Base-by-base conservation (phyloP, 1,140 invertebrate species). In the Eulimnadia texana region DNA sequence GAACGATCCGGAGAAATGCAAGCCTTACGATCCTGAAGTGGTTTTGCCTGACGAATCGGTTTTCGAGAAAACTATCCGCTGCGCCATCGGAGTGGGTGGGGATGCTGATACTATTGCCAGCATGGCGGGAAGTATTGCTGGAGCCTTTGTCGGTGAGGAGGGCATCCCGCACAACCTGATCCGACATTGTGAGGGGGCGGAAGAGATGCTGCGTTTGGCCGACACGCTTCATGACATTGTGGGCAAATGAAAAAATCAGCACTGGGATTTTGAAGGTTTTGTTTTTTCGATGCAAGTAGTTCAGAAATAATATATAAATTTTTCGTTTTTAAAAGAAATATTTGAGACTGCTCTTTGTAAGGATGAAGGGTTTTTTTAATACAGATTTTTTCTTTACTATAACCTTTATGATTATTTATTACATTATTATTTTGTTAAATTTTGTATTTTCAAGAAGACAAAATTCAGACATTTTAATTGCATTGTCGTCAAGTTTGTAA, bases 91-190 rank as follows among this genome's bases (percentile, higher is more conserved):
- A 22, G 72, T 89, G 19, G 86, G 86, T 49, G 86, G 87, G 28
- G 86, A 89, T 72, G 85, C 86, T 3, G 86, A 89, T 64, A 89
- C 86, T 1, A 86, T 90, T 68, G 85, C 82, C 6, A 79, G 80
- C 56, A 90, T 90, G 86, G 80, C 85, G 24, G 85, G 84, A 16
- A 80, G 83, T 22, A 82, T 89, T 60, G 79, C 81, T 59, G 87
- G 87, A 50, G 85, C 86, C 23, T 83, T 79, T 71, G 80, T 84
- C 67, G 86, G 86, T 6, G 72, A 81, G 61, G 76, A 80, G 27
- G 70, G 70, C 13, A 80, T 90, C 54, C 80, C 78, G 56, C 33
- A 72, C 52, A 71, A 72, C 63, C 69, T 86, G 60, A 70, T 80
- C 11, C 72, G 75, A 50, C 79, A 82, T 64, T 87, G 83, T 69